Percentiles rank a stretch among this genome's conserved stretches.
phyloP scores from a whole-genome alignment of 2,888 invertebrate genomes.

The Euproctis similis region DNA sequence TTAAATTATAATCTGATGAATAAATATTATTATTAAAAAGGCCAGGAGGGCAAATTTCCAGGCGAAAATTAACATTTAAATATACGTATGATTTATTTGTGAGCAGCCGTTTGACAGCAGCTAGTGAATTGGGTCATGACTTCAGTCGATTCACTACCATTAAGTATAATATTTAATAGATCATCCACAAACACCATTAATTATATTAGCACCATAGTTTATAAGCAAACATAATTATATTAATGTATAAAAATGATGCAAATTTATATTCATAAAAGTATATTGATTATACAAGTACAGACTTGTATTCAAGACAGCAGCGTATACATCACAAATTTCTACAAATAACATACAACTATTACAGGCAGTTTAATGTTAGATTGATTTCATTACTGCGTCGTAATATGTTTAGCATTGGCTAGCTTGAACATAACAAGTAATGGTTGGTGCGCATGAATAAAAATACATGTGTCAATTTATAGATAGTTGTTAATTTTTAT shows the following conservation, averaged over 20 bases:
- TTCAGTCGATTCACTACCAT: conserved; percentile 31
- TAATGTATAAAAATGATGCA: conserved; percentile 56
- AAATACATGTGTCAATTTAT: conserved; percentile 44
- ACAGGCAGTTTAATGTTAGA: too few species aligned
- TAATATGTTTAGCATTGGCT: conserved; percentile 17
- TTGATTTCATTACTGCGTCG: conserved; percentile 24
- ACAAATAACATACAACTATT: conserved; percentile 32
- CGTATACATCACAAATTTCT: conserved; percentile 54
- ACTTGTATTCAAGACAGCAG: conserved; percentile 53
- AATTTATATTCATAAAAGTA: conserved; percentile 66
- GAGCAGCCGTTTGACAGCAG: conserved; percentile 11
- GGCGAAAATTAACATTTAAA: too few species aligned
- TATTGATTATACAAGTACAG: conserved; percentile 64
- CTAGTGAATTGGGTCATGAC: conserved; percentile 17
- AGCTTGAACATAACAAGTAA: conserved; percentile 34
- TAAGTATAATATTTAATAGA: conserved; percentile 43
- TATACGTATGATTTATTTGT: conserved; percentile 14
- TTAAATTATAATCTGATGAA: too few species aligned
- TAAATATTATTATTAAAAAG: too few species aligned
- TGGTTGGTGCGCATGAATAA: conserved; percentile 33
- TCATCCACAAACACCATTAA: conserved; percentile 25
- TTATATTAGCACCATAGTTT: conserved; percentile 51
- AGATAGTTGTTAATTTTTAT: conserved; percentile 59
- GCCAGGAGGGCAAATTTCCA: too few species aligned
- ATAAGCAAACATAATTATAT: conserved; percentile 62